Evolutionary conservation across 92 coral and sea anemone species (phyloP), one percentile per base, ranked within the genome.

Genomic region (Porites lobata): DNA sequence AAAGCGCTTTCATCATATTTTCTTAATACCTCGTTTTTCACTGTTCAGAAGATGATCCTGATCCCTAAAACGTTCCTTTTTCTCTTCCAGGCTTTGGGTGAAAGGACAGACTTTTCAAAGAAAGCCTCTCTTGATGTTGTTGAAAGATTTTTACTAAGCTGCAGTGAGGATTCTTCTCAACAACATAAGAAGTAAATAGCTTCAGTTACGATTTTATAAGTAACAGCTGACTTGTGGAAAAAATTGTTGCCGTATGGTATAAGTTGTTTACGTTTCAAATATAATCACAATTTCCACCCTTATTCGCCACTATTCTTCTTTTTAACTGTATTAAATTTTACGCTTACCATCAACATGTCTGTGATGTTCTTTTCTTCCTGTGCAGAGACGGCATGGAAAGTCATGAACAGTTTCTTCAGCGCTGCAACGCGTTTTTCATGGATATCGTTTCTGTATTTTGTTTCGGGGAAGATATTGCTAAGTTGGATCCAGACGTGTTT

Each of bases 341-440:
- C 47, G 47, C 6, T 38, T 38, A 38, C 47, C 47, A 38, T 38
- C 47, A 38, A 38, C 47, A 38, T 38, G 47, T 38, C 47, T 38
- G 47, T 17, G 17, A 58, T 58, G 17, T 11, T 18, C 18, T 11
- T 65, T 9, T 11, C 19, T 83, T 72, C 63, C 7, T 50, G 29
- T 32, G 54, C n/a, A 83, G 79, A 29, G 87, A 83, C 56, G 17
- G 61, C 13, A 20, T 50, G 38, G 91, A 85, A 20, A 66, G 64
- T 26, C 89, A 72, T 43, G 83, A 56, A 43, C 89, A 75, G 29
- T 95, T 92, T 61, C 92, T 94, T 22, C 92, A 79, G 24, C 98
- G 92, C 6, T 95, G 98, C 78, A 95, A 95, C 65, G 87, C 96
- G 0, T 95, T 93, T 87, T 95, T 95, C 86, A 95, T 95, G 98